phyloP scores from a whole-genome alignment of 2,113 vertebrate species.

The Myanophis thanlyinensis region DNA sequence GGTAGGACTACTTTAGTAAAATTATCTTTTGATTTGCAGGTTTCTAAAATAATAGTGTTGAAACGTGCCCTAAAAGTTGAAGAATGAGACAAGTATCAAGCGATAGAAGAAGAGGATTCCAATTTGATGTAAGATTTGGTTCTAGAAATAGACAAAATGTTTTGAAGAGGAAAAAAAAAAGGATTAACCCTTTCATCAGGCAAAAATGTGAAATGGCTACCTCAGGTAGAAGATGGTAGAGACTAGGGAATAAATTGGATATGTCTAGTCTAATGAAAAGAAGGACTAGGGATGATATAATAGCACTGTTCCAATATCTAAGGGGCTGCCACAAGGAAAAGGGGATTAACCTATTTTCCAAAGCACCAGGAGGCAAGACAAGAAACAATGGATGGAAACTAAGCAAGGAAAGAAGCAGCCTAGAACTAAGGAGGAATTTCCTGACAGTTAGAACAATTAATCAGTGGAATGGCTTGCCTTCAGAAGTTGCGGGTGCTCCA shows the following conservation, averaged over 20 bases:
- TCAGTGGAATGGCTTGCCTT: background rate
- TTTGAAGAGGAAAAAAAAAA: background rate
- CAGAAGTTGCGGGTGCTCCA: too few species aligned
- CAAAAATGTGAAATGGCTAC: background rate
- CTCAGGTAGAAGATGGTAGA: background rate
- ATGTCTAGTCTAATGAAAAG: background rate
- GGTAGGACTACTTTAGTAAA: background rate
- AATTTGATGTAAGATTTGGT: background rate
- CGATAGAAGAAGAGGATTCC: background rate
- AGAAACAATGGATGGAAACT: background rate
- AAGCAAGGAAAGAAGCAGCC: background rate
- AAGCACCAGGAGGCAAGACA: background rate
- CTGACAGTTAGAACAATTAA: background rate
- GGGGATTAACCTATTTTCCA: background rate
- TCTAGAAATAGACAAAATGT: background rate
- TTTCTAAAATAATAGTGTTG: background rate
- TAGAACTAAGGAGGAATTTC: background rate
- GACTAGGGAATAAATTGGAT: background rate
- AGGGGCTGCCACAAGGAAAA: background rate
- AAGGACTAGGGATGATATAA: background rate
- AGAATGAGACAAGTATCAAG: background rate
- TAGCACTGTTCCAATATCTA: background rate
- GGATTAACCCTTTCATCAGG: background rate
- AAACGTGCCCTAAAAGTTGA: background rate
- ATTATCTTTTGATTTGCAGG: rapidly evolving